Base-by-base conservation (phyloP, 2,888 invertebrate genomes). In the Callyntrura sp. region DNA sequence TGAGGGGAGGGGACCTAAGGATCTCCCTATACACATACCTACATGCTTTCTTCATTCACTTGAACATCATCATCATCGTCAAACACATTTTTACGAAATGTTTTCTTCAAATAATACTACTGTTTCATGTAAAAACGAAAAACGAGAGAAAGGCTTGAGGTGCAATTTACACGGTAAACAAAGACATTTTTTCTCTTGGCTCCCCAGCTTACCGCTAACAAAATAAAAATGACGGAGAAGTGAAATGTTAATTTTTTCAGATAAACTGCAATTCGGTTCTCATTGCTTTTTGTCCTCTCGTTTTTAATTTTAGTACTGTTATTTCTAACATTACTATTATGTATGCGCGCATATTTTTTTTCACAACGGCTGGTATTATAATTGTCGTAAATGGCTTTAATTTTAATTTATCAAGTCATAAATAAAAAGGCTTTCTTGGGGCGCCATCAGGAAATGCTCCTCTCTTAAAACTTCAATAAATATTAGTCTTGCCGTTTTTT, bases 341-440 rank as follows among this genome's bases (percentile, higher is more conserved):
- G 48, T 48, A 20, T 12, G 48, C 23, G 12, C 9, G 9, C 51
- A 1, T 76, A 76, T 76, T 17, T 4, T 48, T 23, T 48, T 25
- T 9, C 12, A 76, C 51, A 76, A 1, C 23, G 11, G 25, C 12
- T 28, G 8, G 2, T n/a, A n/a, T n/a, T n/a, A n/a, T n/a, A n/a
- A n/a, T n/a, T n/a, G n/a, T n/a, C 68, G 6, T 23, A 20, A 60
- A 11, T 4, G 43, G 68, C 6, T 62, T 62, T 62, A n/a, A 55
- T 57, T 82, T 82, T 83, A 83, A 83, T 65, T 83, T 83, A 83
- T 51, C 65, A 68, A 25, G 48, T 17, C 43, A 68, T 83, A 83
- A 83, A 83, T 83, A 82, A 23, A 25, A 17, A 60, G 3, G 1
- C 60, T 60, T 20, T 1, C n/a, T 51, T 14, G 51, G 12, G 14